Evolutionary conservation across 1,140 invertebrate species (phyloP).

Genomic region (Pseudomyrmex dendroicus): DNA sequence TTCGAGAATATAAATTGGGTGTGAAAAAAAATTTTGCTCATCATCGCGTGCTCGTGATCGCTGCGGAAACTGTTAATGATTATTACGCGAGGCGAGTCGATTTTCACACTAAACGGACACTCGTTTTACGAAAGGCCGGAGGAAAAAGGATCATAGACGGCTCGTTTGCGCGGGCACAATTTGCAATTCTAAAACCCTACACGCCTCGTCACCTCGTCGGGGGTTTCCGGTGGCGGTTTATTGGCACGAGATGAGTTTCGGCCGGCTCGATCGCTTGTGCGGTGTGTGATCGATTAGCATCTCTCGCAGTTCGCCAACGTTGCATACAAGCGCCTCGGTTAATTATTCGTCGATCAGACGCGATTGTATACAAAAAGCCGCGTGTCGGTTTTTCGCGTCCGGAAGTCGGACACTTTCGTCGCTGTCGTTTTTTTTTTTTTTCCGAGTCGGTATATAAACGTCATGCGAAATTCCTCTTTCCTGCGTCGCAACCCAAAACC

Average conservation of each 20-base stretch:
- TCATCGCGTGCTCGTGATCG: background rate
- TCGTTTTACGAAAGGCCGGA: constrained; percentile 14
- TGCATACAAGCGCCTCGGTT: constrained; percentile 22
- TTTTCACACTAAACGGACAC: constrained; percentile 35
- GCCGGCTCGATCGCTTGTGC: constrained; percentile 22
- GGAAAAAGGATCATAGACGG: background rate
- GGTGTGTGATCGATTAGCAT: constrained; percentile 48
- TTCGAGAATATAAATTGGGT: too few species aligned
- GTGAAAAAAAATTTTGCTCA: background rate
- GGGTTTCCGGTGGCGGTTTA: constrained; percentile 33
- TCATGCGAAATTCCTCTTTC: constrained; percentile 42
- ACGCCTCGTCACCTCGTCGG: background rate
- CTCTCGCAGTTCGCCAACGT: constrained; percentile 11
- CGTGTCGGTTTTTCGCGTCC: constrained; percentile 59
- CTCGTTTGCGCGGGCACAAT: constrained; percentile 20
- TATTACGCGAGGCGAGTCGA: constrained; percentile 7
- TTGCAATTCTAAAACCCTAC: constrained; percentile 49
- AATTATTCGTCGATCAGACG: constrained; percentile 46
- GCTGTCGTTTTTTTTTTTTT: background rate
- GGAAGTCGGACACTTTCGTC: constrained; percentile 60
- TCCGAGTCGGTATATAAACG: background rate
- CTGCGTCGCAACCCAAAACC: constrained; percentile 21
- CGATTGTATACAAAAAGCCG: constrained; percentile 65
- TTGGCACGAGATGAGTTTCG: constrained; percentile 43
- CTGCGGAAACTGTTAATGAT: background rate